These are phyloP conservation scores for Chaitophorus viminalis DNA, from an alignment of 2,888 invertebrate species.

Conservation along the genomic window DNA sequence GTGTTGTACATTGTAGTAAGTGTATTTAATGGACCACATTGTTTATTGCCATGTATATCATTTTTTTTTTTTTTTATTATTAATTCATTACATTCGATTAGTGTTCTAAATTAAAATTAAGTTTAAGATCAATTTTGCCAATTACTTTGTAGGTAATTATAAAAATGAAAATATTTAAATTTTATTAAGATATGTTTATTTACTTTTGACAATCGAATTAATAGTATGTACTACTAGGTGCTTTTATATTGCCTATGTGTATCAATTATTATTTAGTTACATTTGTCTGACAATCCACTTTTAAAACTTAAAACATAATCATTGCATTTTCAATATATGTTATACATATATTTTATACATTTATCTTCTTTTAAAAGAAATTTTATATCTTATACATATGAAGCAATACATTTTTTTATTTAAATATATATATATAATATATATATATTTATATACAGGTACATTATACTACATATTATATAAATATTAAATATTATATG, in stretches of 20 bases:
- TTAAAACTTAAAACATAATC: slow-evolving; percentile 46
- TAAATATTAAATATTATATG: slow-evolving; percentile 9
- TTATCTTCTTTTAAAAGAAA: slow-evolving; percentile 17
- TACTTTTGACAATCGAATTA: slow-evolving; percentile 56
- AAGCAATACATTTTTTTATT: slow-evolving; percentile 49
- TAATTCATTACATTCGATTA: slow-evolving; percentile 51
- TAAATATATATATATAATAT: slow-evolving; percentile 25
- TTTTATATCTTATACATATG: slow-evolving; percentile 16
- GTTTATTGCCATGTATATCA: not conserved
- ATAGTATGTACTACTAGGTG: slow-evolving; percentile 38
- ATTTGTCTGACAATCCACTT: slow-evolving; percentile 52
- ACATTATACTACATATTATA: not conserved
- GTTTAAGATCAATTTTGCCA: slow-evolving; percentile 43
- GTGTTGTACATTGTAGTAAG: slow-evolving; percentile 5
- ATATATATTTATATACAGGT: slow-evolving; percentile 30
- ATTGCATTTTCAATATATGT: slow-evolving; percentile 43
- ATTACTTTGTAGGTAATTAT: slow-evolving; percentile 33
- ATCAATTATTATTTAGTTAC: slow-evolving; percentile 21
- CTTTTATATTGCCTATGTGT: slow-evolving; percentile 35
- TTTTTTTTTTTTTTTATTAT: not conserved
- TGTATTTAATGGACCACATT: slow-evolving; percentile 21
- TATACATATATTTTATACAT: slow-evolving; percentile 16
- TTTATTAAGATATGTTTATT: slow-evolving; percentile 23
- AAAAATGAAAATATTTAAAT: not conserved
- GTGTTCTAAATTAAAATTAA: slow-evolving; percentile 60